A percentile compares a stretch with the other conserved stretches of the same genome.
phyloP scores from a whole-genome alignment of 92 coral and sea anemone genomes.

The Blastomussa wellsi region DNA sequence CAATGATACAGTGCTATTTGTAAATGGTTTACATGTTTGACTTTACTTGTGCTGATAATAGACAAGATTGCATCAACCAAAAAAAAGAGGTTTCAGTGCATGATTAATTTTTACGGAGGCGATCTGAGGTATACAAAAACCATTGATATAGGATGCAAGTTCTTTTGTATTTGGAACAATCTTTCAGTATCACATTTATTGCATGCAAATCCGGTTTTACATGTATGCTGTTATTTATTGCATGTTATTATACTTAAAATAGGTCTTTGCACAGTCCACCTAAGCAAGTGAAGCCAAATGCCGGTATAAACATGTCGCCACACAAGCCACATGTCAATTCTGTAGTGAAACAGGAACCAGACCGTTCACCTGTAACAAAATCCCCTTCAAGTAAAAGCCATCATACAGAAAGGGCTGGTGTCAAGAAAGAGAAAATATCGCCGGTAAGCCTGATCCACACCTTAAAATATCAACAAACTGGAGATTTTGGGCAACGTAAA shows the following conservation, averaged over 20 bases:
- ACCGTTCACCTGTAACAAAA: constrained; percentile 13
- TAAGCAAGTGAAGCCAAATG: constrained; percentile 14
- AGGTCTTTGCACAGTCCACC: constrained; percentile 18
- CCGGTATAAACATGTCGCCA: not conserved
- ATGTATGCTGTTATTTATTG: not conserved
- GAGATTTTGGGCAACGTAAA: too few species aligned
- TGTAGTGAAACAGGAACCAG: constrained; percentile 1
- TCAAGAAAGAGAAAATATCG: constrained; percentile 8
- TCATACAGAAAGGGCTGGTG: not conserved
- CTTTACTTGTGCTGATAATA: too few species aligned
- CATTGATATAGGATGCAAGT: too few species aligned
- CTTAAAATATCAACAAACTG: too few species aligned
- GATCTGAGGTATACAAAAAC: too few species aligned
- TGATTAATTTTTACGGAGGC: too few species aligned
- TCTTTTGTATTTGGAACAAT: too few species aligned
- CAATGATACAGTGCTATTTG: too few species aligned
- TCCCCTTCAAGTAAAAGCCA: constrained; percentile 5
- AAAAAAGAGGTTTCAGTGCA: too few species aligned
- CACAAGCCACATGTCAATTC: constrained; percentile 31
- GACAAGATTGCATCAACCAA: too few species aligned
- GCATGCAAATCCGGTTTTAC: not conserved
- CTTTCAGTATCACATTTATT: too few species aligned
- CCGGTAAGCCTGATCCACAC: constrained; percentile 28
- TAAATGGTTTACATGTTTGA: too few species aligned
- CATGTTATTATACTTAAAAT: not conserved